Conservation (phyloP, 2,113 vertebrate genomes). For the Zosterops pallidus region DNA sequence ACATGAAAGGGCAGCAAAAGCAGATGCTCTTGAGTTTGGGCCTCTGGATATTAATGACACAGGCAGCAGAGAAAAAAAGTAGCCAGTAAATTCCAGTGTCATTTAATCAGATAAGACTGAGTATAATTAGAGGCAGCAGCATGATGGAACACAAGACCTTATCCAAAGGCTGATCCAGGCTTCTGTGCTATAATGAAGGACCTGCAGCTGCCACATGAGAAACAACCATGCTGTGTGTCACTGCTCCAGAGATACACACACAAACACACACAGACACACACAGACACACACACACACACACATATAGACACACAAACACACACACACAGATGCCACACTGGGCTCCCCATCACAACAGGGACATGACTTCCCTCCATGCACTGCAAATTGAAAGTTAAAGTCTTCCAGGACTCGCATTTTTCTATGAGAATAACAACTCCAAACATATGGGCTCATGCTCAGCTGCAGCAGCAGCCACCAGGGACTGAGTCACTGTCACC, state of each 20-base stretch:
- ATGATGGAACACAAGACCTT: neutral
- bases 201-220: neutral
- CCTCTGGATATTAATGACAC: neutral
- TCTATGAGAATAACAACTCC: neutral
- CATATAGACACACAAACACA: too few relatives aligned
- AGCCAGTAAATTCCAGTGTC: neutral
- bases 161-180: neutral
- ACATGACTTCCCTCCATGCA: neutral
- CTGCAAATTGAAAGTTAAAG: neutral
- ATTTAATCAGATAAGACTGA: neutral
- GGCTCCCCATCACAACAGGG: neutral
- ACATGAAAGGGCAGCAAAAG: neutral
- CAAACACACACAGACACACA: too few relatives aligned
- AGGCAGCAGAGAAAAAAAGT: neutral
- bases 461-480: neutral
- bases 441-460: neutral
- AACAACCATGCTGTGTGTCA: neutral
- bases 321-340: accelerated
- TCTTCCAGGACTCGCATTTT: neutral
- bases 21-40: neutral
- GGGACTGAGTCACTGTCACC: neutral
- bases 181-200: neutral
- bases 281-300: too few relatives aligned
- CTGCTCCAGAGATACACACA: neutral
- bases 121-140: neutral